phyloP scores from a whole-genome alignment of 2,888 invertebrate genomes.

The Tenthredo amoena region DNA sequence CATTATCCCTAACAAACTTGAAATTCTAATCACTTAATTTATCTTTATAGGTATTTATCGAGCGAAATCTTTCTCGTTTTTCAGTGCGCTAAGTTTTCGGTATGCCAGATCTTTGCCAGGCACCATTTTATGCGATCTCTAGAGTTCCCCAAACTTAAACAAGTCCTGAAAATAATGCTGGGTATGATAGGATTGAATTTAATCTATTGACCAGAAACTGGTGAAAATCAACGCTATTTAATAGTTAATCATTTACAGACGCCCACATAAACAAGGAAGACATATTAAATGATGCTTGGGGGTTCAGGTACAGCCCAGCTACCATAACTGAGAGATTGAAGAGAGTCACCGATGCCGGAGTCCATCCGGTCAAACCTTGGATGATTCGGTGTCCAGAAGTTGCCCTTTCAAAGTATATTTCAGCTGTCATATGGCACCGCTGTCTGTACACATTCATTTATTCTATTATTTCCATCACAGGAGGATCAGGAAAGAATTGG shows the following conservation, averaged over 20 bases:
- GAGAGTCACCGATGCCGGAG: conserved; percentile 78
- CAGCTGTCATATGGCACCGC: too few relatives aligned
- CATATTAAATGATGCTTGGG: conserved; percentile 83
- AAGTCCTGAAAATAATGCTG: conserved; percentile 17
- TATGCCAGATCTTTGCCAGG: neutral
- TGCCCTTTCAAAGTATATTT: conserved; percentile 80
- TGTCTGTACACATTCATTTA: neutral
- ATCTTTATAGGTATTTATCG: neutral
- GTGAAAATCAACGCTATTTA: neutral
- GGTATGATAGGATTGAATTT: neutral
- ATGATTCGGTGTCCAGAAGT: conserved; percentile 83
- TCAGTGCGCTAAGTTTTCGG: neutral
- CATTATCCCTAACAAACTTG: neutral
- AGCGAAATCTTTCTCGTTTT: neutral
- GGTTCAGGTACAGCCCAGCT: conserved; percentile 81
- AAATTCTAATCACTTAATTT: neutral
- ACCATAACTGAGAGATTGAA: conserved; percentile 80
- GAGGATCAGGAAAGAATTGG: conserved; percentile 72
- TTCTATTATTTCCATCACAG: conserved; percentile 64
- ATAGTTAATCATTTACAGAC: conserved; percentile 70
- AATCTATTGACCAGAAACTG: neutral
- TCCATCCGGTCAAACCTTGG: conserved; percentile 83
- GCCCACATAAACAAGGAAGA: conserved; percentile 80
- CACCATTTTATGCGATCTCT: conserved; percentile 7
- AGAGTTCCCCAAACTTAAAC: neutral